These are phyloP conservation scores for Hydrotaea diabolus DNA, from an alignment of 2,888 invertebrate genomes.

Conservation along the genomic window DNA sequence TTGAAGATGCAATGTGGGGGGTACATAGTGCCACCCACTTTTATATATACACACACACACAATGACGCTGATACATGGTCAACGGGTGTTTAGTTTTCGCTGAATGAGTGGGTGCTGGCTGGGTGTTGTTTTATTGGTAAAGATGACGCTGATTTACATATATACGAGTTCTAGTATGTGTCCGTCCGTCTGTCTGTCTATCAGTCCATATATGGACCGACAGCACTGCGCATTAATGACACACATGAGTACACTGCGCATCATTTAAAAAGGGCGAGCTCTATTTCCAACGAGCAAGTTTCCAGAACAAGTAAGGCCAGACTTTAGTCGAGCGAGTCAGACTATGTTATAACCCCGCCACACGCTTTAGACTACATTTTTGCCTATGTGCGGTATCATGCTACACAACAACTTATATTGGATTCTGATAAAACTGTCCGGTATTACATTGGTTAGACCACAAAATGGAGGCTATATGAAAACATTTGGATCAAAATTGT, in stretches of 20 bases:
- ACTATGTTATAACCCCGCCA: too few species aligned
- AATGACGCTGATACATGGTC: background rate
- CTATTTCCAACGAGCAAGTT: too few species aligned
- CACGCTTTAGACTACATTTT: too few species aligned
- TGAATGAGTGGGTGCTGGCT: background rate
- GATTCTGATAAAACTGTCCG: too few species aligned
- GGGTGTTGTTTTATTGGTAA: background rate
- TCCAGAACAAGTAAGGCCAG: too few species aligned
- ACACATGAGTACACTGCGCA: background rate
- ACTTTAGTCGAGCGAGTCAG: too few species aligned
- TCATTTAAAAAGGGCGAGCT: background rate
- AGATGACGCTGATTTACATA: conserved; percentile 3
- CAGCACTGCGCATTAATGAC: background rate
- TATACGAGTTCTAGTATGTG: background rate
- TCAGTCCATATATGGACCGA: background rate
- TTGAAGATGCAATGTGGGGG: background rate
- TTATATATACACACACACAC: background rate
- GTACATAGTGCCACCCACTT: background rate
- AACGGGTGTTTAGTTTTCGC: background rate
- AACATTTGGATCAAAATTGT: too few species aligned
- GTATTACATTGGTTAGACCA: too few species aligned
- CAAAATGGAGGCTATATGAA: too few species aligned
- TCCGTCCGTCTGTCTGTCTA: background rate
- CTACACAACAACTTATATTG: too few species aligned
- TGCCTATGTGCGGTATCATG: too few species aligned